These are phyloP conservation scores for Lethenteron reissneri DNA, from an alignment of 2,113 vertebrate species.

Conservation along the genomic window DNA sequence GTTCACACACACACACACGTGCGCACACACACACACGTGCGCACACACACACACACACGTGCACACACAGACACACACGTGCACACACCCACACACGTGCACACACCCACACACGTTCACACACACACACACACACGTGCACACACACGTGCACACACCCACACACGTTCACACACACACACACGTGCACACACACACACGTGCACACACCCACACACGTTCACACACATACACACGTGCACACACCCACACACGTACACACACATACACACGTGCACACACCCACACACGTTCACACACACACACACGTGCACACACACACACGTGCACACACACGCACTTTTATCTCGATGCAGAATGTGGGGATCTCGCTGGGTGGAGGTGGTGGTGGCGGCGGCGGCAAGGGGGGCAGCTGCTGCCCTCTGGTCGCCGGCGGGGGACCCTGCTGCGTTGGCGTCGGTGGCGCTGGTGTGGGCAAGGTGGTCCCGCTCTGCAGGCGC, in stretches of 20 bases:
- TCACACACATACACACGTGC: too few species aligned
- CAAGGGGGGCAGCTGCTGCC: not conserved
- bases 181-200: too few species aligned
- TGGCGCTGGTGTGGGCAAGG: not conserved
- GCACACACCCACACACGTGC: not conserved
- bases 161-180: too few species aligned
- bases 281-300: too few species aligned
- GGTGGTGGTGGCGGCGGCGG: not conserved
- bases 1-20: too few species aligned
- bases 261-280: too few species aligned
- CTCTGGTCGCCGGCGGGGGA: not conserved
- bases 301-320: too few species aligned
- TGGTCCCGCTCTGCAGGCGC: constrained; percentile 26
- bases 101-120: not conserved
- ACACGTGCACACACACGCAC: constrained; percentile 21
- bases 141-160: too few species aligned
- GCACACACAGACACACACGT: not conserved
- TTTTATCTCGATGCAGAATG: constrained; percentile 91
- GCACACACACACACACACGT: not conserved
- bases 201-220: too few species aligned
- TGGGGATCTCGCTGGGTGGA: constrained; percentile 40
- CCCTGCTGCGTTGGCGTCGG: not conserved
- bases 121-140: too few species aligned
- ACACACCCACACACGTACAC: too few species aligned
- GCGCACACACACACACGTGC: too few species aligned